Evolutionary conservation across 2,888 invertebrate species (phyloP).

Genomic region (Amphimallon solstitiale): DNA sequence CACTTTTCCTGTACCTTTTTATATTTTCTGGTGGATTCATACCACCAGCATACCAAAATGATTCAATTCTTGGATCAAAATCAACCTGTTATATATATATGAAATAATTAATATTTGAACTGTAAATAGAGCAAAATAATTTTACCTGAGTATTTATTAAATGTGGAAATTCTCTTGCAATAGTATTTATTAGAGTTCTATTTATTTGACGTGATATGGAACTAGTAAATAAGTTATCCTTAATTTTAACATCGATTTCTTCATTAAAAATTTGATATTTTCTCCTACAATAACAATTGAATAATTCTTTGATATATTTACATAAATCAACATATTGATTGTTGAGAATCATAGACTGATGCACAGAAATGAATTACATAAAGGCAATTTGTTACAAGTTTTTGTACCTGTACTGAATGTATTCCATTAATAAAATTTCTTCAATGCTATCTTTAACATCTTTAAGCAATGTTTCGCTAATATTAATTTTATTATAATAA

Average conservation of each 20-base stretch:
- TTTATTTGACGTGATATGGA: slow-evolving; percentile 75
- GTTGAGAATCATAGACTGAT: no score
- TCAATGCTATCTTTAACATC: slow-evolving; percentile 70
- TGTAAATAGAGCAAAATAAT: not conserved
- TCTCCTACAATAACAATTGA: slow-evolving; percentile 51
- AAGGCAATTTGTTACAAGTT: slow-evolving; percentile 7
- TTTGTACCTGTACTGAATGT: slow-evolving; percentile 66
- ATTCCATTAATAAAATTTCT: slow-evolving; percentile 73
- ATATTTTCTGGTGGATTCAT: slow-evolving; percentile 67
- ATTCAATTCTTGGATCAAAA: slow-evolving; percentile 81
- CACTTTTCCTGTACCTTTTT: slow-evolving; percentile 57
- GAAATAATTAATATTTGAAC: not conserved
- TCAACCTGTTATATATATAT: slow-evolving; percentile 70
- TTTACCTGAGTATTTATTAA: slow-evolving; percentile 71
- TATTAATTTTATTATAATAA: slow-evolving; percentile 63
- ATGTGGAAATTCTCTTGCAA: slow-evolving; percentile 71
- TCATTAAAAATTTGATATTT: slow-evolving; percentile 51
- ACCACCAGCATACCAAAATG: slow-evolving; percentile 87
- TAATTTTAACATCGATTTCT: slow-evolving; percentile 51
- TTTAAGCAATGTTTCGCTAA: slow-evolving; percentile 63
- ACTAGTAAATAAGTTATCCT: slow-evolving; percentile 65
- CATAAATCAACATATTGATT: no score
- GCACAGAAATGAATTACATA: not conserved
- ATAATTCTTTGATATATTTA: no score
- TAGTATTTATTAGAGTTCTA: slow-evolving; percentile 70